A percentile compares a stretch with the other conserved stretches of the same genome.
Conservation (phyloP, 1,140 invertebrate species). For the Stegodyphus dumicola region DNA sequence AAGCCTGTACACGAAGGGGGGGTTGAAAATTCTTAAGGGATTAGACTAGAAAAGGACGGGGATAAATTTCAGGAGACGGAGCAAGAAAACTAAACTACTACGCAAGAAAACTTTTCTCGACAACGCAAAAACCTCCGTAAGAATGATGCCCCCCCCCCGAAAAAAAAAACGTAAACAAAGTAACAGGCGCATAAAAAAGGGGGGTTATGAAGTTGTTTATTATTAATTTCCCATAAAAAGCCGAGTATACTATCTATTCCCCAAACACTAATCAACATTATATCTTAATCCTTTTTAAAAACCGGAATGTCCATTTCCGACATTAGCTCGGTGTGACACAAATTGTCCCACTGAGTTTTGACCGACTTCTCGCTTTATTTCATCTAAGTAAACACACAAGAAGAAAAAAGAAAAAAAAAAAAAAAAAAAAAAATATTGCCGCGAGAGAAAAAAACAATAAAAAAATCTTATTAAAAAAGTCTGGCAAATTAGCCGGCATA, state of each 20-base stretch:
- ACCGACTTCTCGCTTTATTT: slow-evolving; percentile 1
- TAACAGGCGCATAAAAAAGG: slow-evolving; percentile 9
- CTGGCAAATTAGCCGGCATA: slow-evolving; percentile 43
- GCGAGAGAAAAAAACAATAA: not conserved
- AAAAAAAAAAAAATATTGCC: no score
- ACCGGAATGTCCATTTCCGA: slow-evolving; percentile 5
- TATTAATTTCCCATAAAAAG: slow-evolving; percentile 1
- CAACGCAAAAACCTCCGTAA: no score
- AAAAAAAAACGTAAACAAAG: slow-evolving; percentile 7
- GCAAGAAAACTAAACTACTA: no score
- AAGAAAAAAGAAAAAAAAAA: not conserved
- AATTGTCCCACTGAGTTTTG: slow-evolving; percentile 49
- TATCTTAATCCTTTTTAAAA: slow-evolving; percentile 56
- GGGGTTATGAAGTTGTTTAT: not conserved
- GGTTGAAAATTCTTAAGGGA: no score
- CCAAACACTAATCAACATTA: slow-evolving; percentile 22
- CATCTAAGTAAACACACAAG: slow-evolving; percentile 40
- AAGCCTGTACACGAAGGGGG: no score
- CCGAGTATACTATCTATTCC: not conserved
- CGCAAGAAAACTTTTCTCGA: no score
- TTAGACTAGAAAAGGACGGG: no score
- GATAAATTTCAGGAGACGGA: no score
- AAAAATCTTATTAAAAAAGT: slow-evolving; percentile 57
- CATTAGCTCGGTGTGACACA: slow-evolving; percentile 46
- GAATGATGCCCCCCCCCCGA: no score